Evolutionary conservation across 1,140 invertebrate species (phyloP), one percentile per base, ranked within the genome.

Genomic region (Idris sp.): DNA sequence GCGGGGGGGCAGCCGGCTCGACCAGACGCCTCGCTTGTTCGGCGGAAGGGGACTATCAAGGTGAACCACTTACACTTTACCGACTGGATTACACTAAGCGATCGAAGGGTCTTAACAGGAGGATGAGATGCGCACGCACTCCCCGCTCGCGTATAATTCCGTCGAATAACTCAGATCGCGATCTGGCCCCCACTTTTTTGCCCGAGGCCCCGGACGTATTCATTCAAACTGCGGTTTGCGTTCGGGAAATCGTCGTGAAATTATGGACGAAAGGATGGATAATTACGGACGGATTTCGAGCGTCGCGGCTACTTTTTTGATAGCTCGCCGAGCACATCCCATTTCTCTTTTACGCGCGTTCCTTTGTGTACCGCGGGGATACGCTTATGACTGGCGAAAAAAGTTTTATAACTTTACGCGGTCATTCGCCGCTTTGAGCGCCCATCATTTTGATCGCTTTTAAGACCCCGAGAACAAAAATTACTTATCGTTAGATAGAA

Each of bases 1-100:
- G 16, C 16, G 4, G 13, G 10, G 19, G 10, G 38, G 28, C 49
- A 54, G 58, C 59, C 69, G 59, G 61, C 46, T 7, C 16, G 38
- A 38, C 61, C 54, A 67, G 71, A 67, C 71, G 61, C 71, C 28
- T 65, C 30, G 36, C n/a, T n/a, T 11, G 13, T 0, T 18, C 51
- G 33, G 44, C 59, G 74, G 67, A 69, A 76, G 71, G 79, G 80
- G 76, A 62, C 79, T 85, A 85, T 84, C 83, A 85, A 85, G 83
- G 83, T 82, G 83, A 85, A 84, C 84, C 83, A 85, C 82, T 85
- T 84, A 85, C 77, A 81, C 81, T 82, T 84, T 83, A 83, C 82
- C 80, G 81, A 85, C 83, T 83, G 83, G 80, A 84, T 84, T 85
- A 85, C 81, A 85, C 82, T 84, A 84, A 83, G 83, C 83, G 83